Evolutionary conservation across 2,888 invertebrate genomes (phyloP).

Genomic region (Formica aserva): DNA sequence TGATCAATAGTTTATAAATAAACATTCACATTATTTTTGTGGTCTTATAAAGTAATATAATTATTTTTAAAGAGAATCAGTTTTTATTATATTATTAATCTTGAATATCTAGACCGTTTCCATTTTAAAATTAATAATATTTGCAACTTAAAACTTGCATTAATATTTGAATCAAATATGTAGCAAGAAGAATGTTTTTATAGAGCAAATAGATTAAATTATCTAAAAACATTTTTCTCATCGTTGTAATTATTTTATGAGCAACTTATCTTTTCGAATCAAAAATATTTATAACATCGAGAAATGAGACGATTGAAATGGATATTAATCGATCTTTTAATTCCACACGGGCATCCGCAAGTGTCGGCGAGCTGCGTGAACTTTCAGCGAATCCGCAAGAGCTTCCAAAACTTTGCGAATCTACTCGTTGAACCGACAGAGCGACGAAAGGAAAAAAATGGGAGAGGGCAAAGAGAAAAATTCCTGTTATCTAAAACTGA

Average conservation of each 20-base stretch:
- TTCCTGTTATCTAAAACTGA: slow-evolving; percentile 20
- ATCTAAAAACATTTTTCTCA: neutral
- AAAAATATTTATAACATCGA: slow-evolving; percentile 8
- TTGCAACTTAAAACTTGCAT: too few species aligned
- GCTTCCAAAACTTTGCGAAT: slow-evolving; percentile 34
- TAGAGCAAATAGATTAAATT: neutral
- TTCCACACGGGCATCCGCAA: slow-evolving; percentile 11
- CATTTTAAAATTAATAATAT: too few species aligned
- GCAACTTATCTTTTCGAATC: neutral
- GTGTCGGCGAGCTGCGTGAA: slow-evolving; percentile 17
- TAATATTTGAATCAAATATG: neutral
- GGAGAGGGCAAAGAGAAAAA: neutral
- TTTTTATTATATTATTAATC: neutral
- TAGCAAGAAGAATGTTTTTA: neutral
- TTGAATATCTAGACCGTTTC: neutral
- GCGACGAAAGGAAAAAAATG: slow-evolving; percentile 9
- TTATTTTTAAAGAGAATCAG: neutral
- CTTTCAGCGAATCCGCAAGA: slow-evolving; percentile 17
- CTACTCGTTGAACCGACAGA: slow-evolving; percentile 8
- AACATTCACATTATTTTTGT: neutral
- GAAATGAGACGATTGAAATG: neutral
- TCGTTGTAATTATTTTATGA: neutral
- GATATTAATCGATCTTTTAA: slow-evolving; percentile 42
- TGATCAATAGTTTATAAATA: neutral
- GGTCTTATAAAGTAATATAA: neutral